These are phyloP conservation scores for Lucilia sericata DNA, from an alignment of 1,140 invertebrate genomes.

Conservation along the genomic window DNA sequence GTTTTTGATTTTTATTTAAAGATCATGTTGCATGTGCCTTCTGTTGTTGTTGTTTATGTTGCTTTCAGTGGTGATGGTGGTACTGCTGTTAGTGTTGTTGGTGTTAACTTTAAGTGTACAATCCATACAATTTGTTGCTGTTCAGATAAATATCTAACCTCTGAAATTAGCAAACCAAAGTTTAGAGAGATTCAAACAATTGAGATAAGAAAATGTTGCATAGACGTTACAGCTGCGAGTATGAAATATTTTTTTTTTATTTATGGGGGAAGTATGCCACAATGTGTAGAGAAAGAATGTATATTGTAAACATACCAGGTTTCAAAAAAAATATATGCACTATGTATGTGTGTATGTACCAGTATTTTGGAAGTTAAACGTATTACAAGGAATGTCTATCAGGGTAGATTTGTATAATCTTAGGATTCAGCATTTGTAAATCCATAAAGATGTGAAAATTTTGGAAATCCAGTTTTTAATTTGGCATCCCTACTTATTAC, in stretches of 20 bases:
- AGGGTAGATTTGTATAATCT: too few species aligned
- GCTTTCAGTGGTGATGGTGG: not conserved
- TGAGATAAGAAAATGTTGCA: slow-evolving; percentile 22
- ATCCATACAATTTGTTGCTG: slow-evolving; percentile 2
- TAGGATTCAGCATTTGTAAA: too few species aligned
- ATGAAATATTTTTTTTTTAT: too few species aligned
- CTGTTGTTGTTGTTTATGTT: not conserved
- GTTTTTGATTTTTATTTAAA: not conserved
- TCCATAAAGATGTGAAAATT: too few species aligned
- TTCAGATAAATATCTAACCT: slow-evolving; percentile 41
- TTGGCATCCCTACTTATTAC: too few species aligned
- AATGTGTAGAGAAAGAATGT: not conserved
- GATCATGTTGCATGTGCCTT: not conserved
- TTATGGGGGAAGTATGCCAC: not conserved
- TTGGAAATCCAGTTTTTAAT: too few species aligned
- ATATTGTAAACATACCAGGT: too few species aligned
- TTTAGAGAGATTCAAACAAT: slow-evolving; percentile 34
- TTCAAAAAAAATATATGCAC: too few species aligned
- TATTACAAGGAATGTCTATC: too few species aligned
- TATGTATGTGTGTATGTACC: too few species aligned
- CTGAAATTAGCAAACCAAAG: slow-evolving; percentile 36
- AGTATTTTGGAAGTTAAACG: too few species aligned
- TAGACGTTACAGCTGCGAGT: not conserved
- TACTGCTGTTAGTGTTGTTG: not conserved
- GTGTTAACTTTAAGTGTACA: slow-evolving; percentile 18